These are phyloP conservation scores for Chelmon rostratus DNA, from an alignment of 2,797 vertebrate genomes.

Conservation along the genomic window DNA sequence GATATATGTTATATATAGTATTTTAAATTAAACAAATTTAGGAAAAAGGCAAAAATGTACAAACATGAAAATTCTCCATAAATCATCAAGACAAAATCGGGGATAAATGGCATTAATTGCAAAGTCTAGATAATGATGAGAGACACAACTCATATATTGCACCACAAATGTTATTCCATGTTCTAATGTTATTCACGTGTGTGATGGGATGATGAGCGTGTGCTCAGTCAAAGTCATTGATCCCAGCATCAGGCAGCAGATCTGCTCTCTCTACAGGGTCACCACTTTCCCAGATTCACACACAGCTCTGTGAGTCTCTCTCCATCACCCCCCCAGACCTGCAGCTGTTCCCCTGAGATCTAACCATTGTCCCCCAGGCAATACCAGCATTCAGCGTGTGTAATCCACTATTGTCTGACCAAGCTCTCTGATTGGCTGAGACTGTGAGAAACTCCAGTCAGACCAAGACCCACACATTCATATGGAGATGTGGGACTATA, in stretches of 20 bases:
- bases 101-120: too few species aligned
- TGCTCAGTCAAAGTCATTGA: not conserved
- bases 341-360: constrained; percentile 64
- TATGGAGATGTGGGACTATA: constrained; percentile 87
- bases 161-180: too few species aligned
- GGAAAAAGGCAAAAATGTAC: too few species aligned
- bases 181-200: too few species aligned
- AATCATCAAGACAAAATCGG: too few species aligned
- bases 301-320: constrained; percentile 42
- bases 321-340: constrained; percentile 48
- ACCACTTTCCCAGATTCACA: constrained; percentile 75
- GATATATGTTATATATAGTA: too few species aligned
- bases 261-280: too few species aligned
- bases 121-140: too few species aligned
- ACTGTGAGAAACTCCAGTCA: constrained; percentile 90
- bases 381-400: not conserved
- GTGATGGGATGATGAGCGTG: not conserved
- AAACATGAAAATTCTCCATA: too few species aligned
- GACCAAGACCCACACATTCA: constrained; percentile 87
- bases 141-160: too few species aligned
- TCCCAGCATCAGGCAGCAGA: constrained; percentile 8
- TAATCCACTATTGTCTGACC: not conserved
- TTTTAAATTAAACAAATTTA: too few species aligned
- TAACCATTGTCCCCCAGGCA: constrained; percentile 17
- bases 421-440: constrained; percentile 85